These are phyloP conservation scores for Pseudotriccus pelzelni DNA, from an alignment of 2,797 vertebrate genomes.

Conservation along the genomic window DNA sequence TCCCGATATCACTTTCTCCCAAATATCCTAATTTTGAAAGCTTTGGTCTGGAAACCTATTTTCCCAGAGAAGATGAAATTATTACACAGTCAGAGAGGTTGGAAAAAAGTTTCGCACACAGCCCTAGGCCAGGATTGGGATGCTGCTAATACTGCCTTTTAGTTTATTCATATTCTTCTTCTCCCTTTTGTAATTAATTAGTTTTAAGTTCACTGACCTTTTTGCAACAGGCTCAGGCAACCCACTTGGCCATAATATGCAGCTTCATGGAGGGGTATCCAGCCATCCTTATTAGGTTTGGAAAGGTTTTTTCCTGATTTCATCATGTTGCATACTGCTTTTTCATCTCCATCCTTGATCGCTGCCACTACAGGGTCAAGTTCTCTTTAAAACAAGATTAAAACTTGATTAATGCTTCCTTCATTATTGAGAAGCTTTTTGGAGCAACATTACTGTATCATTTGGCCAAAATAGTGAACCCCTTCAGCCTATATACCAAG, in stretches of 20 bases:
- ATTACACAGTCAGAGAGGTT: background rate
- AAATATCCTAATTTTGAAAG: background rate
- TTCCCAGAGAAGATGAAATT: background rate
- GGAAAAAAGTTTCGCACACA: background rate
- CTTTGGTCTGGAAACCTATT: background rate
- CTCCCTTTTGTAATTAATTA: background rate
- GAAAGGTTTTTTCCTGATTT: slow-evolving; percentile 79
- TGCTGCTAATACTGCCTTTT: background rate
- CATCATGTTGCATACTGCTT: slow-evolving; percentile 78
- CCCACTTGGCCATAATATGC: slow-evolving; percentile 85
- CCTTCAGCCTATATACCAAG: background rate
- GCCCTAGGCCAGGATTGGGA: background rate
- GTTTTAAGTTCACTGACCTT: slow-evolving; percentile 77
- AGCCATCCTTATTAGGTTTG: slow-evolving; percentile 86
- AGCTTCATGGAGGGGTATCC: slow-evolving; percentile 91
- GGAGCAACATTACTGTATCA: background rate
- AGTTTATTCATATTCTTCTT: background rate
- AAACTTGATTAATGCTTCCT: slow-evolving; percentile 19
- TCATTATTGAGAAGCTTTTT: background rate
- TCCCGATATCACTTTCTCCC: background rate
- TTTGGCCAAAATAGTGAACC: background rate
- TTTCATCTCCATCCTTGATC: slow-evolving; percentile 85
- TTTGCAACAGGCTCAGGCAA: slow-evolving; percentile 84
- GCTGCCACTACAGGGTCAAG: slow-evolving; percentile 81
- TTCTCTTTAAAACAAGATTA: slow-evolving; percentile 76